phyloP scores from a whole-genome alignment of 1,140 invertebrate genomes.

The Drosophila insularis region DNA sequence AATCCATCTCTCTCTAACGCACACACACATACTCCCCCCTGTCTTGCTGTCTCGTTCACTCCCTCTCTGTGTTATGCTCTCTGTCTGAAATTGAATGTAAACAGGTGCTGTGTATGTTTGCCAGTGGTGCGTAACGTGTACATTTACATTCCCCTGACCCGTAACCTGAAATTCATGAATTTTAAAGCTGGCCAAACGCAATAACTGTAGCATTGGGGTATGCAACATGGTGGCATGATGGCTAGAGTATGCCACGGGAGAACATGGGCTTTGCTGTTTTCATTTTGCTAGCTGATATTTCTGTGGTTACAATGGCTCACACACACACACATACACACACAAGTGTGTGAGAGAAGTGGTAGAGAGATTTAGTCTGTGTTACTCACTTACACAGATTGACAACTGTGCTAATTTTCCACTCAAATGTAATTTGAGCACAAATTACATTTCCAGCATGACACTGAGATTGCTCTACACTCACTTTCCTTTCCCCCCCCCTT shows the following conservation, averaged over 20 bases:
- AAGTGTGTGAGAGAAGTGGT: neutral
- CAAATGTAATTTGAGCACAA: slow-evolving; percentile 75
- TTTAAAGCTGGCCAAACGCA: slow-evolving; percentile 56
- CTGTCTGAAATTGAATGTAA: slow-evolving; percentile 53
- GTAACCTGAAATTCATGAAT: slow-evolving; percentile 56
- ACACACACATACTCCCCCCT: neutral
- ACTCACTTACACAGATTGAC: slow-evolving; percentile 56
- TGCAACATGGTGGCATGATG: neutral
- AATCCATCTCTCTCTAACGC: neutral
- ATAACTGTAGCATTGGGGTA: slow-evolving; percentile 14
- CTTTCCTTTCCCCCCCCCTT: neutral
- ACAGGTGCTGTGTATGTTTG: slow-evolving; percentile 30
- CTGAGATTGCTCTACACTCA: slow-evolving; percentile 46
- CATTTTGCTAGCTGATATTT: slow-evolving; percentile 1
- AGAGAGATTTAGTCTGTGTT: neutral
- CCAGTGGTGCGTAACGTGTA: slow-evolving; percentile 7
- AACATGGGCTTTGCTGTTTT: neutral
- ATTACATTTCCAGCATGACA: slow-evolving; percentile 74
- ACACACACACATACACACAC: slow-evolving; percentile 7
- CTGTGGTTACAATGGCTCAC: slow-evolving; percentile 13
- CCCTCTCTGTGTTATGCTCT: neutral
- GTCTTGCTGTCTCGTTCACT: neutral
- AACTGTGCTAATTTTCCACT: slow-evolving; percentile 75
- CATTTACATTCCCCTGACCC: slow-evolving; percentile 8
- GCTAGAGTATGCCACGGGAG: neutral